A percentile compares a stretch with the other conserved stretches of the same genome.
These are phyloP conservation scores for Drosophila varians DNA, from an alignment of 1,140 invertebrate genomes.

Conservation along the genomic window DNA sequence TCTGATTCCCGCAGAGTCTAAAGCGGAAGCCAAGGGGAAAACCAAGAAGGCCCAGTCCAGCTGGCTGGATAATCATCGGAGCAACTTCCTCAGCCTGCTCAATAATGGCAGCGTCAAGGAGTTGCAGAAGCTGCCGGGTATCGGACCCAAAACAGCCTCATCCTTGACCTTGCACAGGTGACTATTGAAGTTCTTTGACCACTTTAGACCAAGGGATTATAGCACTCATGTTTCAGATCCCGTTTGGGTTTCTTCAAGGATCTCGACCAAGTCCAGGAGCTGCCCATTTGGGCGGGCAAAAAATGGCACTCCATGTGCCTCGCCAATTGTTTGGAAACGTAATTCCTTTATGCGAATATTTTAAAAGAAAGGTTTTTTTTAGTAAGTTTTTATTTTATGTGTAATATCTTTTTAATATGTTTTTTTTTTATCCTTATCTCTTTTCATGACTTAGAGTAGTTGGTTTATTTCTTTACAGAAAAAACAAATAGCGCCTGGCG, in stretches of 20 bases:
- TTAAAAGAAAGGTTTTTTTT: too few relatives aligned
- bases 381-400: background rate
- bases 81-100: background rate
- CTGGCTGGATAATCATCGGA: background rate
- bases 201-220: background rate
- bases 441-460: too few relatives aligned
- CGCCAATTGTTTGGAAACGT: background rate
- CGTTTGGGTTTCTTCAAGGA: background rate
- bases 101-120: background rate
- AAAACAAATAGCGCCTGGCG: too few relatives aligned
- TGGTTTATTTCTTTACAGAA: too few relatives aligned
- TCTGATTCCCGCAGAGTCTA: background rate
- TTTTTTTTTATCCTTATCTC: too few relatives aligned
- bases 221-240: background rate
- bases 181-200: background rate
- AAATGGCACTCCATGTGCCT: background rate
- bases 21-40: background rate
- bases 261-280: background rate
- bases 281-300: background rate
- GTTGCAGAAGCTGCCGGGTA: constrained; percentile 32
- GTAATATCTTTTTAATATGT: background rate
- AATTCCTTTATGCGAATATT: background rate
- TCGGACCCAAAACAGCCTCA: constrained; percentile 55
- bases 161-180: constrained; percentile 31
- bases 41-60: background rate